These are phyloP conservation scores for Dromius quadrimaculatus DNA, from an alignment of 2,888 invertebrate genomes.

Conservation along the genomic window DNA sequence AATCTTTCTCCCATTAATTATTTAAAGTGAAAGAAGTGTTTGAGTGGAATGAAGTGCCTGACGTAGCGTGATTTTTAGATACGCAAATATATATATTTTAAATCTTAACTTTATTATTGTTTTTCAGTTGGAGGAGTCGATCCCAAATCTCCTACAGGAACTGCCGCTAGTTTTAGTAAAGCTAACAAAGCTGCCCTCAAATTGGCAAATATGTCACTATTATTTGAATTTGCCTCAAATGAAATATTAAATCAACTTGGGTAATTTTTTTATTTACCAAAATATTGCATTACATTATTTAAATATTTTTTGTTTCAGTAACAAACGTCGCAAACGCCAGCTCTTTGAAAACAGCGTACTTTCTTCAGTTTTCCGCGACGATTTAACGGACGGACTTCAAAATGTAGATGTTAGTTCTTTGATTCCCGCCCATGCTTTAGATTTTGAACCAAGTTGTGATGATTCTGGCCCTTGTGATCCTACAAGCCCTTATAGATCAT, in stretches of 20 bases:
- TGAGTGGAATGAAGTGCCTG: too few species aligned
- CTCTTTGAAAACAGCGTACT: slow-evolving; percentile 76
- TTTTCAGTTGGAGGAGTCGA: slow-evolving; percentile 81
- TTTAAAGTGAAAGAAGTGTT: too few species aligned
- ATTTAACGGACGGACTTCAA: slow-evolving; percentile 81
- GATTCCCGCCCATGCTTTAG: slow-evolving; percentile 73
- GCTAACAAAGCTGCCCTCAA: slow-evolving; percentile 87
- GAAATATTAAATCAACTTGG: slow-evolving; percentile 80
- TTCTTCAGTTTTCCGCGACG: slow-evolving; percentile 73
- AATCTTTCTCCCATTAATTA: too few species aligned
- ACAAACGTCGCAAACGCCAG: slow-evolving; percentile 78
- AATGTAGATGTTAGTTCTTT: slow-evolving; percentile 83
- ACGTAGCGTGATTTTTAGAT: too few species aligned
- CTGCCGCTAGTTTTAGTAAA: slow-evolving; percentile 90
- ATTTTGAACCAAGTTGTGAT: slow-evolving; percentile 79
- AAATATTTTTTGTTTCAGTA: slow-evolving; percentile 63
- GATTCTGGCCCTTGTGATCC: slow-evolving; percentile 80
- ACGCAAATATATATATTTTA: too few species aligned
- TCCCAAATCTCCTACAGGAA: slow-evolving; percentile 87
- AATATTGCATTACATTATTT: neutral
- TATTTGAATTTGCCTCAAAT: slow-evolving; percentile 88
- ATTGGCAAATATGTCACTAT: slow-evolving; percentile 86
- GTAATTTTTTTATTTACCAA: slow-evolving; percentile 55
- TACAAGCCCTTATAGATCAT: slow-evolving; percentile 77
- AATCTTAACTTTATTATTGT: slow-evolving; percentile 35